Evolutionary conservation across 1,140 invertebrate species (phyloP).

Genomic region (Tetramorium parvispinum): DNA sequence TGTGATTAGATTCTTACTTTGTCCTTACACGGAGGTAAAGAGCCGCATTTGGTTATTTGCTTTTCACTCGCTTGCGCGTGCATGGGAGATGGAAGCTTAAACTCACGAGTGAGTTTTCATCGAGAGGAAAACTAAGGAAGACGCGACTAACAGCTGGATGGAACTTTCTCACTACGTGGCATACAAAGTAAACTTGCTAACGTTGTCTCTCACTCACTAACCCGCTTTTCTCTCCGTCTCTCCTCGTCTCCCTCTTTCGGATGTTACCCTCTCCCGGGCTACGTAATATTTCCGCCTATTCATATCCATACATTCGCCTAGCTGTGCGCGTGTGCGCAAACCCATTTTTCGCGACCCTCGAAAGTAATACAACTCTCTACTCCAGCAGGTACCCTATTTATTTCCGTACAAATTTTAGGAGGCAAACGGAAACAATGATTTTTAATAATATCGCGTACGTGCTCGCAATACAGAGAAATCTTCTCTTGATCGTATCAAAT

Average conservation of each 20-base stretch:
- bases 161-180: conserved; percentile 64
- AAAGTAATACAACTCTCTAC: conserved; percentile 66
- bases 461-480: conserved; percentile 12
- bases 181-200: conserved; percentile 69
- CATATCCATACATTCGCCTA: conserved; percentile 64
- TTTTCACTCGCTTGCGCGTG: conserved; percentile 19
- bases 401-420: conserved; percentile 65
- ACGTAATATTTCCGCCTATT: conserved; percentile 74
- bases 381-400: conserved; percentile 66
- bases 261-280: conserved; percentile 40
- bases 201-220: conserved; percentile 48
- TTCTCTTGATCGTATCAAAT: conserved; percentile 49
- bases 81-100: conserved; percentile 28
- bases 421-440: conserved; percentile 71
- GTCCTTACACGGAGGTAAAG: neutral
- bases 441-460: conserved; percentile 65
- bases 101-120: conserved; percentile 55
- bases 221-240: conserved; percentile 1
- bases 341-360: conserved; percentile 68
- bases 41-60: conserved; percentile 35
- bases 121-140: conserved; percentile 55
- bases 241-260: neutral
- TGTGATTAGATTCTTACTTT: conserved; percentile 4
- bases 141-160: conserved; percentile 53
- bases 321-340: conserved; percentile 27